These are phyloP conservation scores for Chloroceryle aenea DNA, from an alignment of 2,113 vertebrate genomes.

Conservation along the genomic window DNA sequence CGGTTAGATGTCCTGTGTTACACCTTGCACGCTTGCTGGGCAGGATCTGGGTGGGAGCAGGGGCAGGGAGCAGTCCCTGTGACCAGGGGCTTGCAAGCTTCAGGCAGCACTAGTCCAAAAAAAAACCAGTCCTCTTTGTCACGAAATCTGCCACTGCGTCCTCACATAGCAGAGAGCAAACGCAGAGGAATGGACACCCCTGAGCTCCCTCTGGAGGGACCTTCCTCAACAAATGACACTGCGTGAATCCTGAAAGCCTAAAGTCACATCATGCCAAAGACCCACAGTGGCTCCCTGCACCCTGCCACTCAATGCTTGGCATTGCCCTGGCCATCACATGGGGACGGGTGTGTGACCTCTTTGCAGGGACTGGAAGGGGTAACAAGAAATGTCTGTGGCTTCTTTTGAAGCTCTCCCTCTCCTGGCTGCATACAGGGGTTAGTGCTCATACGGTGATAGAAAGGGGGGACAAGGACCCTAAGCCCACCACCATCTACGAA, in stretches of 20 bases:
- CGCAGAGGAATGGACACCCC: not conserved
- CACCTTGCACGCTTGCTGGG: rapidly evolving
- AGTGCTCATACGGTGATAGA: not conserved
- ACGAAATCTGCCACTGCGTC: not conserved
- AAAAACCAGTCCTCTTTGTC: rapidly evolving
- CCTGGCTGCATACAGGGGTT: not conserved
- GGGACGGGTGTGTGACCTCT: rapidly evolving
- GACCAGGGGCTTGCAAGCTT: rapidly evolving
- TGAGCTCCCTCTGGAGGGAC: not conserved
- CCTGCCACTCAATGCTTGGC: not conserved
- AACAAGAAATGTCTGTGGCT: not conserved
- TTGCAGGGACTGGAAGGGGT: not conserved
- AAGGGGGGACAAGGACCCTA: not conserved
- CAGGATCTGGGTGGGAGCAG: not conserved
- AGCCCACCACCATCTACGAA: not conserved
- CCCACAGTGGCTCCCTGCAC: not conserved
- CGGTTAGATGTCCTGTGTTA: not conserved
- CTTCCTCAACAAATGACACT: not conserved
- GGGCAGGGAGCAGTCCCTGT: not conserved
- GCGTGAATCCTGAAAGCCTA: not conserved
- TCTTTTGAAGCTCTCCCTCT: not conserved
- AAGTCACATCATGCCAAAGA: not conserved
- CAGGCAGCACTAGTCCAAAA: not conserved
- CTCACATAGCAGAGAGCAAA: rapidly evolving
- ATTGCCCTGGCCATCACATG: rapidly evolving